These are phyloP conservation scores for Corythaixoides concolor DNA, from an alignment of 2,113 vertebrate species.

Conservation along the genomic window DNA sequence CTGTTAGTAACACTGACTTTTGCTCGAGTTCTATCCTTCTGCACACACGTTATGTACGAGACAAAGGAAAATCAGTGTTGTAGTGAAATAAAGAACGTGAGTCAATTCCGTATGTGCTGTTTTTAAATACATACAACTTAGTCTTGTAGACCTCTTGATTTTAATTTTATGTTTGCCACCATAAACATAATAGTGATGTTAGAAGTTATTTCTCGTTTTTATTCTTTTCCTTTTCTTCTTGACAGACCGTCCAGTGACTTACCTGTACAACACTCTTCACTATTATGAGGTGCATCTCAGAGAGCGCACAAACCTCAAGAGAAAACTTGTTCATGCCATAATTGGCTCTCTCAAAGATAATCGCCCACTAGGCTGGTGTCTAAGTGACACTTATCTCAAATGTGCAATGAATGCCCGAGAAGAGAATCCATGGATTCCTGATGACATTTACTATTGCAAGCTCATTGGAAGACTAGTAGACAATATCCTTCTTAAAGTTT, in stretches of 20 bases:
- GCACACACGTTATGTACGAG: not conserved
- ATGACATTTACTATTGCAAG: slow-evolving; percentile 98
- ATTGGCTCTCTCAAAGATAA: slow-evolving; percentile 98
- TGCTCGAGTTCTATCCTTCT: not conserved
- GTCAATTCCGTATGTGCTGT: not conserved
- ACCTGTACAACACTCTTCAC: slow-evolving; percentile 97
- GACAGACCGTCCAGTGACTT: slow-evolving; percentile 95
- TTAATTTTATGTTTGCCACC: not conserved
- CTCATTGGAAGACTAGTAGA: slow-evolving; percentile 96
- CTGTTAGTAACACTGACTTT: not conserved
- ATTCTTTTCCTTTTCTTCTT: slow-evolving; percentile 21
- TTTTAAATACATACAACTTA: not conserved
- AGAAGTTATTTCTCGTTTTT: not conserved
- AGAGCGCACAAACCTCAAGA: slow-evolving; percentile 91
- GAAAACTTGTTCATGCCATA: slow-evolving; percentile 96
- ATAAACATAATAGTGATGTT: not conserved
- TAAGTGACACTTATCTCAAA: slow-evolving; percentile 96
- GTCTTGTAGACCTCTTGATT: not conserved
- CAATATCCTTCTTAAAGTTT: slow-evolving; percentile 90
- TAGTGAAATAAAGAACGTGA: not conserved
- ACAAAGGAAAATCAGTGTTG: not conserved
- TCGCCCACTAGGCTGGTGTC: slow-evolving; percentile 92
- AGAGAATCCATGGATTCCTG: slow-evolving; percentile 93
- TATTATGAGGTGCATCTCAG: slow-evolving; percentile 94
- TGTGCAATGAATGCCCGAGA: slow-evolving; percentile 93